A percentile compares a stretch with the other conserved stretches of the same genome.
Evolutionary conservation across 2,888 invertebrate species (phyloP).

Genomic region (Pollenia amentaria): DNA sequence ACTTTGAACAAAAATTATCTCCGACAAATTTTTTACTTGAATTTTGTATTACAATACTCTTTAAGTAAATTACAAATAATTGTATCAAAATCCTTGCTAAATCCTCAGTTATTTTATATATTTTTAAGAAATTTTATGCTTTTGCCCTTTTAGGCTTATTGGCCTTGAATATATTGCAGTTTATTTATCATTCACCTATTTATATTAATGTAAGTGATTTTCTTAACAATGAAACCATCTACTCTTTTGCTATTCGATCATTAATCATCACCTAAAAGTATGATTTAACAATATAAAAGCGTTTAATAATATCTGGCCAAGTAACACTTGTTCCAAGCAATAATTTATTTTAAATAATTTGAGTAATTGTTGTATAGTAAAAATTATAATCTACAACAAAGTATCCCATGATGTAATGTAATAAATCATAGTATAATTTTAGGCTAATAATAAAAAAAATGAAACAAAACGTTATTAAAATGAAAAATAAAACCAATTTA

Average conservation of each 20-base stretch:
- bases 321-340: conserved; percentile 65
- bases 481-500: conserved; percentile 54
- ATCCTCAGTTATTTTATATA: too few relatives aligned
- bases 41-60: not conserved
- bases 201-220: not conserved
- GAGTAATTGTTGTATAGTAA: conserved; percentile 80
- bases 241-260: conserved; percentile 66
- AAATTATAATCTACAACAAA: conserved; percentile 40
- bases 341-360: conserved; percentile 74
- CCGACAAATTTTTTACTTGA: conserved; percentile 4
- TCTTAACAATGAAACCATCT: not conserved
- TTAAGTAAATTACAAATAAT: not conserved
- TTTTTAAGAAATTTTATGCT: too few relatives aligned
- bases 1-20: too few relatives aligned
- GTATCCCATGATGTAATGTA: conserved; percentile 75
- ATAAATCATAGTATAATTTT: conserved; percentile 82
- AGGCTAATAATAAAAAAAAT: conserved; percentile 77
- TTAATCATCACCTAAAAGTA: conserved; percentile 78
- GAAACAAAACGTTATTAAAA: conserved; percentile 52
- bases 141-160: too few relatives aligned
- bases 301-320: conserved; percentile 48
- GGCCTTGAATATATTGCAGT: too few relatives aligned
- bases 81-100: not conserved
- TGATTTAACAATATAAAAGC: conserved; percentile 51
- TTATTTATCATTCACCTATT: not conserved